Percentiles rank a stretch among this genome's conserved stretches.
Evolutionary conservation across 2,113 vertebrate genomes (phyloP).

Genomic region (Dicaeum eximium): DNA sequence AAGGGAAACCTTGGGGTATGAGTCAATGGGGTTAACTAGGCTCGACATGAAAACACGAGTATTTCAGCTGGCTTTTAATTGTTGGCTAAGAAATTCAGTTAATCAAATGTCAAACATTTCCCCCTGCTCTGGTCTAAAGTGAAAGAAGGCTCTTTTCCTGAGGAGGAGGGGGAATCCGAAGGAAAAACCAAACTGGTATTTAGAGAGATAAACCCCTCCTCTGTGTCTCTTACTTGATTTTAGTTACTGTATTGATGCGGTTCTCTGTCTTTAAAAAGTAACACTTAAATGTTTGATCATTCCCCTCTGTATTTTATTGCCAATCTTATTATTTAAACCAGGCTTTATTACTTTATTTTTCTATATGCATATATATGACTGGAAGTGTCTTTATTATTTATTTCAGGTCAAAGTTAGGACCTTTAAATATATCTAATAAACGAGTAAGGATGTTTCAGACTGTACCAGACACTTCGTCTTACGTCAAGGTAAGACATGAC

Average conservation of each 20-base stretch:
- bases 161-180: not conserved
- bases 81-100: constrained; percentile 57
- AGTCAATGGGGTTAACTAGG: constrained; percentile 60
- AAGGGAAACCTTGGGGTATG: constrained; percentile 2
- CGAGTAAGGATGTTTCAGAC: constrained; percentile 91
- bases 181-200: not conserved
- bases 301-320: not conserved
- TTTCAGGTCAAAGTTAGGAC: constrained; percentile 59
- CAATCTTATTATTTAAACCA: not conserved
- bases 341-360: not conserved
- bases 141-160: not conserved
- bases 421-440: constrained; percentile 22
- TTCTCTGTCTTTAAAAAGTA: not conserved
- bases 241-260: not conserved
- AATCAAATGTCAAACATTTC: constrained; percentile 45
- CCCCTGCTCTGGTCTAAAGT: not conserved
- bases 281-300: not conserved
- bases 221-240: not conserved
- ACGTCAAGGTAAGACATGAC: constrained; percentile 96
- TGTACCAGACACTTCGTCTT: constrained; percentile 95
- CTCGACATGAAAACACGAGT: constrained; percentile 50
- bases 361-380: not conserved
- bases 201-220: not conserved
- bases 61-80: constrained; percentile 58
- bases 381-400: not conserved